Evolutionary conservation across 2,888 invertebrate genomes (phyloP).

Genomic region (Caenorhabditis doughertyi): DNA sequence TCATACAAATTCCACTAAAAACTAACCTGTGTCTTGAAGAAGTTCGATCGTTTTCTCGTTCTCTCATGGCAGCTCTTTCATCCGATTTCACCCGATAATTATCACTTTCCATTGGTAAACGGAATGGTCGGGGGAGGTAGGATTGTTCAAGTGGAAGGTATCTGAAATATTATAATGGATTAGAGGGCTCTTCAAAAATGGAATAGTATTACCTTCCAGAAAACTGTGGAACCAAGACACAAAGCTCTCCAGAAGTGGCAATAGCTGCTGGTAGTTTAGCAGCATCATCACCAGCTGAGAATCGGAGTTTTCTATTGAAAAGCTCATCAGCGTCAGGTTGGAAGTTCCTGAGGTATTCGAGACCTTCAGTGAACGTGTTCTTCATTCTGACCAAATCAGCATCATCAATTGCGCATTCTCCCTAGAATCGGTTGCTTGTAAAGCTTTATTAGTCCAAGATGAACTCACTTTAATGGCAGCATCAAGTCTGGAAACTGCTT

Average conservation of each 20-base stretch:
- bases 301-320: conserved; percentile 84
- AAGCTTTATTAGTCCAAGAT: too few species aligned
- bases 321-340: conserved; percentile 87
- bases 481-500: conserved; percentile 96
- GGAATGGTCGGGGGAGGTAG: conserved; percentile 80
- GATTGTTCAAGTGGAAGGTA: conserved; percentile 81
- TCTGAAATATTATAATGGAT: conserved; percentile 25
- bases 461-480: conserved; percentile 83
- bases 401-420: conserved; percentile 86
- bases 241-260: conserved; percentile 92
- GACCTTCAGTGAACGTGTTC: conserved; percentile 95
- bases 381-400: conserved; percentile 95
- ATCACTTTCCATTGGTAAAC: conserved; percentile 73
- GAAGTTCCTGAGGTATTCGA: conserved; percentile 94
- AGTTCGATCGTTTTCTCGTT: conserved; percentile 54
- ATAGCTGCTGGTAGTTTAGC: conserved; percentile 87
- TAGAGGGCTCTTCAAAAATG: neutral
- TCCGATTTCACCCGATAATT: conserved; percentile 67
- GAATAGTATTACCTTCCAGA: conserved; percentile 72
- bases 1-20: neutral
- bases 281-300: conserved; percentile 93
- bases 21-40: conserved; percentile 62
- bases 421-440: conserved; percentile 53
- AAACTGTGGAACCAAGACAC: conserved; percentile 83
- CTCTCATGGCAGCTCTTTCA: conserved; percentile 51